Percentiles rank a stretch among this genome's conserved stretches.
phyloP scores from a whole-genome alignment of 2,888 invertebrate genomes.

The Pristionchus japonicus region DNA sequence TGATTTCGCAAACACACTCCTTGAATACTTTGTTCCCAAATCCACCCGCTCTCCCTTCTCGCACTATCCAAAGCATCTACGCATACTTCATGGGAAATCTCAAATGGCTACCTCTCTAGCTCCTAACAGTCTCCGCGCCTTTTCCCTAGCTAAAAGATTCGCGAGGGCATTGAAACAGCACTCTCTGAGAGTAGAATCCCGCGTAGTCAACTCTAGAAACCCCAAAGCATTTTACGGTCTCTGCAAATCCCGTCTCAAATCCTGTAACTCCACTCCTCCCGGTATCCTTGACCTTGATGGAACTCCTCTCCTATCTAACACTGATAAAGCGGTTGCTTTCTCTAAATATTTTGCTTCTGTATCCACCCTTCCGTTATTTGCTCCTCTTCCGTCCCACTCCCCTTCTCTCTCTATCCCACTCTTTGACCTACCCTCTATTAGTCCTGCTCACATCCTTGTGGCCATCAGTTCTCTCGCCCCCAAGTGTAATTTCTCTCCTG shows the following conservation, averaged over 20 bases:
- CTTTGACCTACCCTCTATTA: background rate
- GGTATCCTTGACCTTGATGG: background rate
- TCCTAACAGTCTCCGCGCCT: background rate
- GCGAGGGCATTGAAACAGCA: background rate
- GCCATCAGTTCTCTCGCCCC: background rate
- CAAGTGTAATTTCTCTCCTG: no score
- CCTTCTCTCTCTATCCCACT: slow-evolving; percentile 83
- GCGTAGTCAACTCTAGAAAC: background rate
- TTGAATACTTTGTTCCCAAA: background rate
- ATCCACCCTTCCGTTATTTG: background rate
- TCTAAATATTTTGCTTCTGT: no score
- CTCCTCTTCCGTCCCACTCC: background rate
- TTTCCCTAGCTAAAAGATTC: background rate
- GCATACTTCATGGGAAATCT: background rate
- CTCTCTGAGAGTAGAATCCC: background rate
- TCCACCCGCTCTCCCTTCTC: background rate
- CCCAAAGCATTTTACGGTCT: background rate
- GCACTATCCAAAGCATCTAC: background rate
- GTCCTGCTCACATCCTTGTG: background rate
- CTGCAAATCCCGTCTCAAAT: background rate
- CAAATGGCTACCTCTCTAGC: background rate
- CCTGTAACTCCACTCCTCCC: background rate
- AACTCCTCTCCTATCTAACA: background rate
- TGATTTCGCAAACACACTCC: background rate
- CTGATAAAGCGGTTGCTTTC: background rate